Conservation (phyloP, 2,888 invertebrate genomes). For the Camptogramma bilineatum region DNA sequence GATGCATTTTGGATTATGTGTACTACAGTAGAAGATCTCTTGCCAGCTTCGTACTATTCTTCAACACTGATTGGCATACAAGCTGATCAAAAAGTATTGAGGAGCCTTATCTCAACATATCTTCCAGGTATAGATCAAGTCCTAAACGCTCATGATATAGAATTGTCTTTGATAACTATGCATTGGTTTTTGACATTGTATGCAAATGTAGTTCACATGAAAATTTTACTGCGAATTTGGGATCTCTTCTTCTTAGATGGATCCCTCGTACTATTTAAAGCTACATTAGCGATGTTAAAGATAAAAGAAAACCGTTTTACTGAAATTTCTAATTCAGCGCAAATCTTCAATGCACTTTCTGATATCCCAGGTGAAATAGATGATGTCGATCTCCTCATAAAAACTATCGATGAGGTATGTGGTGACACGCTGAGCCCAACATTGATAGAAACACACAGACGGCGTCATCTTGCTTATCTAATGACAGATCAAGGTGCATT, state of each 20-base stretch:
- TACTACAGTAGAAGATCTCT: conserved; percentile 98
- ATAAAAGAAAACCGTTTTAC: conserved; percentile 91
- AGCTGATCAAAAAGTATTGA: conserved; percentile 98
- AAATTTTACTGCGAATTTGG: conserved; percentile 96
- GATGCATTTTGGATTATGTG: conserved; percentile 99
- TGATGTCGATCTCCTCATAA: conserved; percentile 94
- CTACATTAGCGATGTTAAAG: conserved; percentile 97
- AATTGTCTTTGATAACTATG: conserved; percentile 96
- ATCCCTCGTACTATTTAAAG: conserved; percentile 96
- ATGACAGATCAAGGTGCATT: conserved; percentile 98
- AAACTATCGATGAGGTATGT: conserved; percentile 89
- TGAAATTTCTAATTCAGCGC: conserved; percentile 96
- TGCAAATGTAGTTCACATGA: conserved; percentile 98
- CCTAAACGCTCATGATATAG: conserved; percentile 97
- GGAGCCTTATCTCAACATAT: conserved; percentile 95
- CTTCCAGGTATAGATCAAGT: conserved; percentile 95
- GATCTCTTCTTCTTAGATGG: conserved; percentile 99
- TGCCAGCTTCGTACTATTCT: conserved; percentile 99
- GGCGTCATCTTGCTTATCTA: conserved; percentile 96
- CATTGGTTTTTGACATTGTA: conserved; percentile 99
- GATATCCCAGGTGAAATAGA: conserved; percentile 98
- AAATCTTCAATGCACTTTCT: conserved; percentile 98
- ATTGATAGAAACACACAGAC: conserved; percentile 94
- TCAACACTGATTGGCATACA: conserved; percentile 96
- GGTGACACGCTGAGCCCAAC: conserved; percentile 94